phyloP scores from a whole-genome alignment of 2,888 invertebrate species.

The Hoplodrina ambigua region DNA sequence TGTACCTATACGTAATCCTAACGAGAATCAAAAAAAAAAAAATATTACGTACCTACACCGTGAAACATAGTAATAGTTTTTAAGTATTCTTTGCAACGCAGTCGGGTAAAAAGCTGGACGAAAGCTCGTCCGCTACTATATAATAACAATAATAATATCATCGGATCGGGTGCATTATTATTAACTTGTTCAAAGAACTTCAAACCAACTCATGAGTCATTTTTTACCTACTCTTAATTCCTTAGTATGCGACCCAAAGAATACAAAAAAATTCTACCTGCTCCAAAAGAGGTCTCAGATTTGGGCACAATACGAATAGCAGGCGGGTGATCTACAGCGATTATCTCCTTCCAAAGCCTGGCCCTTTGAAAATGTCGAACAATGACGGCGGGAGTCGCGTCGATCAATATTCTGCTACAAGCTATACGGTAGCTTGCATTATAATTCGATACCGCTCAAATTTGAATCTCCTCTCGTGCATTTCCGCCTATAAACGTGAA shows the following conservation, averaged over 20 bases:
- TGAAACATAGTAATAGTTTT: not conserved
- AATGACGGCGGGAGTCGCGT: conserved; percentile 76
- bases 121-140: not conserved
- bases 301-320: conserved; percentile 80
- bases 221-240: conserved; percentile 70
- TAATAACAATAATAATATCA: not conserved
- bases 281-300: conserved; percentile 78
- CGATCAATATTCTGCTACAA: conserved; percentile 88
- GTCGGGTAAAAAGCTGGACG: not conserved
- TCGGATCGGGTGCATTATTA: conserved; percentile 15
- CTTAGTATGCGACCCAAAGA: conserved; percentile 80
- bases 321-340: conserved; percentile 80
- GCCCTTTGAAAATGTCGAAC: conserved; percentile 80
- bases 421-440: conserved; percentile 82
- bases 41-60: too few relatives aligned
- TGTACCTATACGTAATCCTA: too few relatives aligned
- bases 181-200: conserved; percentile 36
- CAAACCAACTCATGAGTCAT: conserved; percentile 63
- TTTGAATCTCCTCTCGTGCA: conserved; percentile 73
- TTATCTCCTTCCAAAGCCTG: conserved; percentile 77
- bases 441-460: conserved; percentile 79
- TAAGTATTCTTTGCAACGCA: not conserved
- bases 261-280: conserved; percentile 87
- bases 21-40: too few relatives aligned
- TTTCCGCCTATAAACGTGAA: conserved; percentile 56